phyloP scores from a whole-genome alignment of 2,797 vertebrate genomes.

The Acanthiza pusilla region DNA sequence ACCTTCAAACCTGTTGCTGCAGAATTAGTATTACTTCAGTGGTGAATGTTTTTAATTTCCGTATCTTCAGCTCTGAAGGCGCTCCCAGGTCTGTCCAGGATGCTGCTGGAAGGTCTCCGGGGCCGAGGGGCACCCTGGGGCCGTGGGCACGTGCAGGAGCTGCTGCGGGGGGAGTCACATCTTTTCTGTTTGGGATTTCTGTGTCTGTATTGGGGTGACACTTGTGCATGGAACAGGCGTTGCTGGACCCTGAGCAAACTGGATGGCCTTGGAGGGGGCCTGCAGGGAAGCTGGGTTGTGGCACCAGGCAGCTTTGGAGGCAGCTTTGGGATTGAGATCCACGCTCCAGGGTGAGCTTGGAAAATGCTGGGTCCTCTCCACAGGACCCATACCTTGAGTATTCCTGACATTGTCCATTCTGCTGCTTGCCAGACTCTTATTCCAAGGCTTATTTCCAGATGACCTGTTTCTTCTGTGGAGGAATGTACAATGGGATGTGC shows the following conservation, averaged over 20 bases:
- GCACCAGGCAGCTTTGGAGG: background rate
- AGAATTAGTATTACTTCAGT: background rate
- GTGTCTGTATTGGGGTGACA: background rate
- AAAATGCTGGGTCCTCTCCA: background rate
- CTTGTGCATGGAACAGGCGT: background rate
- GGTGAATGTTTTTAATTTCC: background rate
- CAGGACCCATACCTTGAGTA: rapidly evolving
- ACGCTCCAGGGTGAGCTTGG: background rate
- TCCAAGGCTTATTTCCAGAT: background rate
- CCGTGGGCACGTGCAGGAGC: background rate
- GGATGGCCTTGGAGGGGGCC: background rate
- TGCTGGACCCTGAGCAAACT: background rate
- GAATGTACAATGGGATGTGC: background rate
- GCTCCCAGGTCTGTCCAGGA: background rate
- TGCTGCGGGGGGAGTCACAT: background rate
- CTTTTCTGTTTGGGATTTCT: background rate
- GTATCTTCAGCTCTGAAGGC: background rate
- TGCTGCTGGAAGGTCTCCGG: background rate
- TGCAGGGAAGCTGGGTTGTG: background rate
- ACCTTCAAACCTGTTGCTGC: background rate
- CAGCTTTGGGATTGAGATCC: background rate
- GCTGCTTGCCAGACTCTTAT: background rate
- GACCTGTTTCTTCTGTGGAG: background rate
- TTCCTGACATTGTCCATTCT: rapidly evolving
- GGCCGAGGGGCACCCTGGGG: background rate